A percentile compares a stretch with the other conserved stretches of the same genome.
Evolutionary conservation across 2,888 invertebrate species (phyloP).

Genomic region (Agrypnus murinus): DNA sequence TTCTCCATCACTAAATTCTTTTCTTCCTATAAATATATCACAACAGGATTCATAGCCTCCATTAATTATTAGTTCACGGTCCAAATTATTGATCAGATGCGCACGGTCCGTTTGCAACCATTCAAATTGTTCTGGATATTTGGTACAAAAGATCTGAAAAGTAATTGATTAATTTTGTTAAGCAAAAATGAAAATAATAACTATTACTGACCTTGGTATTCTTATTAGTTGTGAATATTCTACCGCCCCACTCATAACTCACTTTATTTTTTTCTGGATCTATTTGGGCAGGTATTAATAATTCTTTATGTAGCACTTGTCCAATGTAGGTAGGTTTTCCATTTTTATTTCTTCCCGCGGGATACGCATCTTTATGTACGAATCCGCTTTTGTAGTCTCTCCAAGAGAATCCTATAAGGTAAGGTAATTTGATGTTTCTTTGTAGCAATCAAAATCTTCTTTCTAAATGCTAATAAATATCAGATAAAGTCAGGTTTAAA

Average conservation of each 20-base stretch:
- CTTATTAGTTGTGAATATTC: conserved; percentile 11
- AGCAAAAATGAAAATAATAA: not conserved
- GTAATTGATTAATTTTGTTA: not conserved
- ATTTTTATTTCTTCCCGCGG: conserved; percentile 14
- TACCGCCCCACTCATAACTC: conserved; percentile 21
- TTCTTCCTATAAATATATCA: conserved; percentile 30
- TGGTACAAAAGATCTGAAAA: conserved; percentile 38
- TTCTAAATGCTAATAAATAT: too few species aligned
- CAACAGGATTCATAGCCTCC: conserved; percentile 32
- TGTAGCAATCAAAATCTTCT: too few species aligned
- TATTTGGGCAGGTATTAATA: conserved; percentile 32
- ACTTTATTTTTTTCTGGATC: conserved; percentile 8
- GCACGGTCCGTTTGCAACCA: conserved; percentile 30
- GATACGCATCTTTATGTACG: conserved; percentile 5
- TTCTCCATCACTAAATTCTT: conserved; percentile 26
- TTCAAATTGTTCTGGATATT: conserved; percentile 31
- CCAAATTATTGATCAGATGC: conserved; percentile 9
- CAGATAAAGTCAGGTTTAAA: too few species aligned
- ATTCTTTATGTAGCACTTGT: conserved; percentile 11
- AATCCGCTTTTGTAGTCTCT: too few species aligned
- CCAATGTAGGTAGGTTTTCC: conserved; percentile 35
- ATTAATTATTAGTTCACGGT: conserved; percentile 11
- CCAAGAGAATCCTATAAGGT: too few species aligned
- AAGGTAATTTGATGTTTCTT: too few species aligned
- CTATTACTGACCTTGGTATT: conserved; percentile 25